Conservation (phyloP, 2,113 vertebrate genomes). For the Hymenochirus boettgeri region DNA sequence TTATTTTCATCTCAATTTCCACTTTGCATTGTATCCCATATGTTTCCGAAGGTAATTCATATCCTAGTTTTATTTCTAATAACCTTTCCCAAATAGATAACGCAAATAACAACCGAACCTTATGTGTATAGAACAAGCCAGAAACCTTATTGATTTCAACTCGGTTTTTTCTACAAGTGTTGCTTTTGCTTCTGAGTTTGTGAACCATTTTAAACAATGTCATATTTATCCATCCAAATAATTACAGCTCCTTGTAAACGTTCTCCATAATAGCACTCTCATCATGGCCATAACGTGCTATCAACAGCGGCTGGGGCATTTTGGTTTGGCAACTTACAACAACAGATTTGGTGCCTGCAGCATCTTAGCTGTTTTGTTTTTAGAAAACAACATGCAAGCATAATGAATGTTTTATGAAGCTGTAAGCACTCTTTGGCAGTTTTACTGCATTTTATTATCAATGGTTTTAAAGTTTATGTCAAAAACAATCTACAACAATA, state of each 20-base stretch:
- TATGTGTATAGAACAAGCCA: not conserved
- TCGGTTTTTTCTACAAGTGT: not conserved
- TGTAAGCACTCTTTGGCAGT: not conserved
- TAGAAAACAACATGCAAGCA: slow-evolving; percentile 16
- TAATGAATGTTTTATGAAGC: slow-evolving; percentile 5
- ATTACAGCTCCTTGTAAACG: not conserved
- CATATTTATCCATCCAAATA: not conserved
- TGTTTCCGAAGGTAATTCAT: not conserved
- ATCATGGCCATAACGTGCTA: not conserved
- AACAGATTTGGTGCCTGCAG: slow-evolving; percentile 21
- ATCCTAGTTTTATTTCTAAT: not conserved
- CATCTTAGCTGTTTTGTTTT: slow-evolving; percentile 15
- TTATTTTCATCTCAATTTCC: not conserved
- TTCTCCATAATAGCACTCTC: not conserved
- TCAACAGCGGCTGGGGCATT: not conserved
- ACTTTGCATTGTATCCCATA: not conserved
- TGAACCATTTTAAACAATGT: not conserved
- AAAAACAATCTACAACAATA: too few species aligned
- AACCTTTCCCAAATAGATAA: not conserved
- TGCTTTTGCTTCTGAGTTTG: not conserved
- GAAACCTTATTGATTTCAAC: not conserved
- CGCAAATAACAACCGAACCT: not conserved
- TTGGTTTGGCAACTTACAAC: not conserved
- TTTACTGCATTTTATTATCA: not conserved
- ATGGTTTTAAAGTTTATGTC: not conserved